Conservation (phyloP, 1,140 invertebrate species). For the Drosophila oshimai region DNA sequence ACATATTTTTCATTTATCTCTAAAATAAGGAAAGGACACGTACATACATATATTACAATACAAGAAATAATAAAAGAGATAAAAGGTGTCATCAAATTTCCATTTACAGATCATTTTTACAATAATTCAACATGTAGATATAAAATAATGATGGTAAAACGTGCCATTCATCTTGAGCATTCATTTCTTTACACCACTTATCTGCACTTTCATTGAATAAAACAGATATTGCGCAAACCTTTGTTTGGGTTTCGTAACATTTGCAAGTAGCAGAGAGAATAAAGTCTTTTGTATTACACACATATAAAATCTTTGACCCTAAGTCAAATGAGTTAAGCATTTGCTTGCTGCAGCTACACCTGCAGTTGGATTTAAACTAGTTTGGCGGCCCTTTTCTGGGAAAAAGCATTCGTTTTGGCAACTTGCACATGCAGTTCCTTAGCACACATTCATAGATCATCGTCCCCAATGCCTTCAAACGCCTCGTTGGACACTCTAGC, state of each 20-base stretch:
- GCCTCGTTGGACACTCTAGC: slow-evolving; percentile 89
- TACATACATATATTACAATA: slow-evolving; percentile 55
- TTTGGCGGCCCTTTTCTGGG: slow-evolving; percentile 23
- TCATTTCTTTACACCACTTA: slow-evolving; percentile 13
- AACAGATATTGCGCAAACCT: slow-evolving; percentile 34
- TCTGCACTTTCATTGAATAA: slow-evolving; percentile 30
- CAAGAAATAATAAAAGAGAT: slow-evolving; percentile 28
- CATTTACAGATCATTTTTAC: slow-evolving; percentile 66
- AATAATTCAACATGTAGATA: slow-evolving; percentile 64
- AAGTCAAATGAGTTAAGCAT: slow-evolving; percentile 18
- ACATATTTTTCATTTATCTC: slow-evolving; percentile 64
- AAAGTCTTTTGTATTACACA: slow-evolving; percentile 20
- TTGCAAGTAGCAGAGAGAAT: slow-evolving; percentile 22
- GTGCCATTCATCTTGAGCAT: slow-evolving; percentile 27
- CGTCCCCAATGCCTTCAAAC: slow-evolving; percentile 95
- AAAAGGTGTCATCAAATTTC: slow-evolving; percentile 39
- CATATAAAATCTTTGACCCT: slow-evolving; percentile 37
- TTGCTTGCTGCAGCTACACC: not conserved
- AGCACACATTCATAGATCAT: slow-evolving; percentile 86
- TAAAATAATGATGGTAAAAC: slow-evolving; percentile 32
- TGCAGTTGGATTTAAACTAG: slow-evolving; percentile 8
- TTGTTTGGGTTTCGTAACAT: slow-evolving; percentile 1
- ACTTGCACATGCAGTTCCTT: not conserved
- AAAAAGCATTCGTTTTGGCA: slow-evolving; percentile 28
- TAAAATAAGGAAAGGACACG: slow-evolving; percentile 56